Conservation (phyloP, 2,888 invertebrate species). For the Lasioglossum malachurum region DNA sequence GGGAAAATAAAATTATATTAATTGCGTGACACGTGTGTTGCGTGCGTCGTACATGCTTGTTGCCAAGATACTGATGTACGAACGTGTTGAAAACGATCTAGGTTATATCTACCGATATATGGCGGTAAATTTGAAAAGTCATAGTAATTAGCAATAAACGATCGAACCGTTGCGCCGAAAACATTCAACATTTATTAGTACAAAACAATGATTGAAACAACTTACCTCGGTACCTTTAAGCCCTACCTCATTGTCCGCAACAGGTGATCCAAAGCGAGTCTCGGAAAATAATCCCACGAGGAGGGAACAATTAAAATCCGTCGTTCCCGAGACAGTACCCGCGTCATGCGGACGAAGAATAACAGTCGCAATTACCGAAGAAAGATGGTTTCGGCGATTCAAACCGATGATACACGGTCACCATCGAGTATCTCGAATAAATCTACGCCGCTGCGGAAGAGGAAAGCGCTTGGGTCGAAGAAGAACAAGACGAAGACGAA, state of each 20-base stretch:
- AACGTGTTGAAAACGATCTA: no score
- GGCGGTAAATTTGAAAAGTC: no score
- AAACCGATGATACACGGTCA: slow-evolving; percentile 13
- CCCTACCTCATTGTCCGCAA: background rate
- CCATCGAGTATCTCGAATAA: slow-evolving; percentile 20
- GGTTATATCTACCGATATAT: no score
- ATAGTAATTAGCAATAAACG: no score
- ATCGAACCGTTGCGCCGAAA: no score
- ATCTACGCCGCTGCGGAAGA: slow-evolving; percentile 30
- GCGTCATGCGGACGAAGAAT: background rate
- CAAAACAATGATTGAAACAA: no score
- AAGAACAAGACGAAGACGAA: background rate
- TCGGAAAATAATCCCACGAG: background rate
- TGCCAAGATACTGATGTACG: no score
- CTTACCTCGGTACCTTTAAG: no score
- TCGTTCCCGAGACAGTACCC: background rate
- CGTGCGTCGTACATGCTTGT: no score
- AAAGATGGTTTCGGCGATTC: slow-evolving; percentile 1
- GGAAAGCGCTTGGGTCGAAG: background rate
- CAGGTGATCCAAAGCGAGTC: background rate
- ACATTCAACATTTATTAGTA: no score
- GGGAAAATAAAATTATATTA: no score
- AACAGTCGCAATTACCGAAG: slow-evolving; percentile 7
- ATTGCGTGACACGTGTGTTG: no score
- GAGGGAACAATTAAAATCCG: background rate